Percentiles rank a stretch among this genome's conserved stretches.
Conservation (phyloP, 2,113 vertebrate species). For the Eubucco bourcierii region DNA sequence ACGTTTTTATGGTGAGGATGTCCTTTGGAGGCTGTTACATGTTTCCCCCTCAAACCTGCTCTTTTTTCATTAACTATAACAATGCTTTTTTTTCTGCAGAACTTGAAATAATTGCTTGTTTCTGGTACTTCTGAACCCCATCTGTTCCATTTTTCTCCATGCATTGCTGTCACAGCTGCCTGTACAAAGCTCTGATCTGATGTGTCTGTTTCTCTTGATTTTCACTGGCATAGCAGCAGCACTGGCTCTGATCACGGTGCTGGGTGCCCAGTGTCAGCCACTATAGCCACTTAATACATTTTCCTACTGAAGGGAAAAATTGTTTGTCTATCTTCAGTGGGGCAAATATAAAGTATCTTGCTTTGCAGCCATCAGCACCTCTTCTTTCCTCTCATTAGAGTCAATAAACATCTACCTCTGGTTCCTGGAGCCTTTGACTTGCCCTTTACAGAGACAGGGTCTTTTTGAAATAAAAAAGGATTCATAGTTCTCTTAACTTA, state of each 20-base stretch:
- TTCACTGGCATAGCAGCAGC: background rate
- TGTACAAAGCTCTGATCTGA: background rate
- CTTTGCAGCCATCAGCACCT: background rate
- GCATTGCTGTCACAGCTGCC: background rate
- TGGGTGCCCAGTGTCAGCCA: background rate
- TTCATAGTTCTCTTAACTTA: background rate
- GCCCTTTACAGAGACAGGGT: accelerated
- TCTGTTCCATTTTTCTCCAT: background rate
- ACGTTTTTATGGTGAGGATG: background rate
- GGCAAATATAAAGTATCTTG: background rate
- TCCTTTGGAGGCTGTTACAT: background rate
- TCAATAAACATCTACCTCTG: background rate
- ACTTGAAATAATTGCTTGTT: background rate
- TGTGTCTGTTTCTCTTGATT: background rate
- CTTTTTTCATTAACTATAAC: background rate
- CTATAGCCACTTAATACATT: background rate
- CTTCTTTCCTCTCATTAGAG: background rate
- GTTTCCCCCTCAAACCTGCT: background rate
- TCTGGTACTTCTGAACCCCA: background rate
- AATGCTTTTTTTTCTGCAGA: background rate
- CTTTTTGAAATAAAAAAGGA: background rate
- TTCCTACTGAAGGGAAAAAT: background rate
- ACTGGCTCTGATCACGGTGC: background rate
- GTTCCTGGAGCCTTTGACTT: background rate
- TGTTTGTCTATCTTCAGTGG: background rate